Base-by-base conservation (phyloP, 2,113 vertebrate species). In the Bucco capensis region DNA sequence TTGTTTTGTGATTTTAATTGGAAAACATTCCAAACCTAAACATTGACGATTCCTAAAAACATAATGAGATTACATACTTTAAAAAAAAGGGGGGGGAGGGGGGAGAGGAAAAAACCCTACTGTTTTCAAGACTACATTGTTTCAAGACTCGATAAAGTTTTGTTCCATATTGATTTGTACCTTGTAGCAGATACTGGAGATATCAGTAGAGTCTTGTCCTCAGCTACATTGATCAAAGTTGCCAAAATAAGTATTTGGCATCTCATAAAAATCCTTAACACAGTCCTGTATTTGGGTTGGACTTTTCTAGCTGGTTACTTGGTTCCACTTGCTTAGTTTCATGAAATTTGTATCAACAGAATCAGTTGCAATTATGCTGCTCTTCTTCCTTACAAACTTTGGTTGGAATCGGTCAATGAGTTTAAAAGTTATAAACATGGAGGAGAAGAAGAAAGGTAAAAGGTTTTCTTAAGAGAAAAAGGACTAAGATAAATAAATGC, bases 101-200 rank as follows among this genome's bases (percentile, higher is more conserved):
- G 8, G 6, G 1, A 9, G 12, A 1, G 1, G 2, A 11, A 31
- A 38, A 71, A 8, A 42, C 11, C 40, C 40, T 12, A 19, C 16
- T 9, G 18, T 40, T 83, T 88, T 77, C 35, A 66, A 31, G 37
- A 57, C 15, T 28, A 28, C 5, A 3, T 5, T 64, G 23, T 56
- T 80, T 44, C 58, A 74, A 6, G 5, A 46, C 6, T 10, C 8
- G 33, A 2, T n/a, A 8, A 66, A 65, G 11, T 27, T 44, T 50
- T 42, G 23, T 19, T 86, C 50, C 28, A 9, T 35, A 64, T 5
- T n/a, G 62, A 64, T 83, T 64, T 76, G 27, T 35, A 31, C 31
- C 21, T 69, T 65, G 44, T n/a, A 4, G 19, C 27, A 31, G 37
- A 65, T 2, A 25, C 37, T 33, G 78, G 24, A 53, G 14, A 8